Conservation (phyloP, 1,140 invertebrate genomes). For the Acromyrmex echinatior region DNA sequence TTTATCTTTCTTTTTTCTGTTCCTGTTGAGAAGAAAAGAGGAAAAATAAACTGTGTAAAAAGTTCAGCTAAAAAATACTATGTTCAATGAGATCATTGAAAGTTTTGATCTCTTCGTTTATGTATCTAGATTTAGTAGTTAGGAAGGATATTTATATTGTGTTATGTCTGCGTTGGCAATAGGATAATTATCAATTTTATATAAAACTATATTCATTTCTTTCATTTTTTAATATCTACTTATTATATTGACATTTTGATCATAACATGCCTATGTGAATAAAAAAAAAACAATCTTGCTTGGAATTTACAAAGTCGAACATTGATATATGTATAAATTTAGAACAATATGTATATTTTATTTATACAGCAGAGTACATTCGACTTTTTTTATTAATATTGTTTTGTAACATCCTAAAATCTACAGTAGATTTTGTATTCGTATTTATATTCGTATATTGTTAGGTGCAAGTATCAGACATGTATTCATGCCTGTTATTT, state of each 20-base stretch:
- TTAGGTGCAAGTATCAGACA: not conserved
- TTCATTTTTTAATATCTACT: not conserved
- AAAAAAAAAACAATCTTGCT: not conserved
- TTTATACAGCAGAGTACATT: not conserved
- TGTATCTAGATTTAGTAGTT: not conserved
- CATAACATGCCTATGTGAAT: not conserved
- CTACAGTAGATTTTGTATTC: not conserved
- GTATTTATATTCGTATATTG: not conserved
- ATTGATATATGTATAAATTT: not conserved
- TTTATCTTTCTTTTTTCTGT: too few species aligned
- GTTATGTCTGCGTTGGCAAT: not conserved
- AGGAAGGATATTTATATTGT: not conserved
- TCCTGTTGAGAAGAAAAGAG: too few species aligned
- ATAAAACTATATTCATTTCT: not conserved
- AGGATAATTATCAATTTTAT: not conserved
- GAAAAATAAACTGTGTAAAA: too few species aligned
- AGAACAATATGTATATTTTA: not conserved
- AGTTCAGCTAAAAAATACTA: not conserved
- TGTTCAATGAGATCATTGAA: not conserved
- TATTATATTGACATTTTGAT: not conserved
- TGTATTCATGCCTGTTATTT: too few species aligned
- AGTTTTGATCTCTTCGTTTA: not conserved
- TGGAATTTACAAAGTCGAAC: not conserved
- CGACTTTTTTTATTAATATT: not conserved
- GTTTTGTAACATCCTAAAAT: not conserved